Evolutionary conservation across 2,888 invertebrate species (phyloP).

Genomic region (Dexiosoma caninum): DNA sequence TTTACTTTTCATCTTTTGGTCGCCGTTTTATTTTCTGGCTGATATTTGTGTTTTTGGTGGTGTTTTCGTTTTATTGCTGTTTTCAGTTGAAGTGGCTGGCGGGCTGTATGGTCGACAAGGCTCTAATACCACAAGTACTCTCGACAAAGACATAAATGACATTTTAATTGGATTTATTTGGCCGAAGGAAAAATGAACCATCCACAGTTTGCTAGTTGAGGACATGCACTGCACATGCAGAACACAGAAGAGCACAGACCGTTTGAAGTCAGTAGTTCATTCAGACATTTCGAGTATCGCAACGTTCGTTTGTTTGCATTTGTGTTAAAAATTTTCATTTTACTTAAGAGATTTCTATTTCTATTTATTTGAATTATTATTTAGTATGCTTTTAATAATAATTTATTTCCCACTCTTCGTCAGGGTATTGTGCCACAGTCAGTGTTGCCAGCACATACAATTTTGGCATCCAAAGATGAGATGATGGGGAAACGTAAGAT

Average conservation of each 20-base stretch:
- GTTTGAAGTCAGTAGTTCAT: conserved; percentile 19
- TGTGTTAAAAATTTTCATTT: neutral
- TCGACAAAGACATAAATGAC: conserved; percentile 64
- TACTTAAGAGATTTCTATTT: neutral
- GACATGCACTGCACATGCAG: neutral
- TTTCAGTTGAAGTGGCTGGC: conserved; percentile 33
- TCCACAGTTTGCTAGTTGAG: conserved; percentile 33
- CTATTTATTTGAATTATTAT: conserved; percentile 8
- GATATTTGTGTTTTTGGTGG: neutral
- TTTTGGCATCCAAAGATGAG: neutral
- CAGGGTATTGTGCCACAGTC: conserved; percentile 5
- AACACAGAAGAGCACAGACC: neutral
- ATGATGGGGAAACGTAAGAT: too few species aligned
- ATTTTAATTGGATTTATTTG: conserved; percentile 66
- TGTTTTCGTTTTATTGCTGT: neutral
- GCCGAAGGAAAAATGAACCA: conserved; percentile 47
- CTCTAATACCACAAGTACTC: conserved; percentile 47
- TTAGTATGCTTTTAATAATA: neutral
- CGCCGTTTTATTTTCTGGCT: neutral
- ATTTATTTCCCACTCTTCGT: neutral
- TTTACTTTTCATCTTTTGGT: neutral
- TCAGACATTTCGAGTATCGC: conserved; percentile 14
- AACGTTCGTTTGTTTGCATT: neutral
- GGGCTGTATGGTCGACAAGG: conserved; percentile 17
- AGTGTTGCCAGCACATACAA: neutral